Base-by-base conservation (phyloP, 1,140 invertebrate species). In the Oreohelix idahoensis region DNA sequence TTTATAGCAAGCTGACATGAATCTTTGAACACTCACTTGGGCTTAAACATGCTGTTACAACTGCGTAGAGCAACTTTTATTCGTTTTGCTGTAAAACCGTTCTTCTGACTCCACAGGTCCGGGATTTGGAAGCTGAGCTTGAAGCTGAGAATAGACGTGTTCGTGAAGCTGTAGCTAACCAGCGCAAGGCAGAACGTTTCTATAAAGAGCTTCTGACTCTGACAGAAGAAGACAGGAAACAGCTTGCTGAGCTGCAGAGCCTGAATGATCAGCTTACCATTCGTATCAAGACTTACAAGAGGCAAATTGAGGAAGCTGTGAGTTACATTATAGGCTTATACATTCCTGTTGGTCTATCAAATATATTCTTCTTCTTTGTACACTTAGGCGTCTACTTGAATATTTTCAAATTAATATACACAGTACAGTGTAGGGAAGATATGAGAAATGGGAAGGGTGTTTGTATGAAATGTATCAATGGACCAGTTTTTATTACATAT, bases 251-350 rank as follows among this genome's bases (percentile, higher is more conserved):
- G 82, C 85, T 92, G 42, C 77, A 83, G 29, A 90, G 91, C 74
- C 74, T 92, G 51, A 89, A 91, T 83, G 91, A 92, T 76, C 89
- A 90, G 70, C 87, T 92, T 49, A 89, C 84, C 81, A 84, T 90
- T 42, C 90, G 91, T 82, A 87, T 92, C 84, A 93, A 92, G 83
- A 88, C 89, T 63, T 92, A 92, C 89, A 92, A 90, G 84, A 86
- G 92, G 83, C 92, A 92, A 87, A 85, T 92, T 74, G 92, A 93
- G 49, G 92, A 93, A 86, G 90, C 91, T 35, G 92, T 92, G 86
- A 89, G 92, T 92, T 45, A 45, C 42, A 45, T 15, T 8, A 15
- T 45, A 45, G 42, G 42, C 42, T 15, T 45, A n/a, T 45, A 45
- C 42, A 45, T 15, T 45, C 5, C 42, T 45, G 42, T 45, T 45